A percentile compares a stretch with the other conserved stretches of the same genome.
These are phyloP conservation scores for Geopemphigus sp. DNA, from an alignment of 1,140 invertebrate genomes.

Conservation along the genomic window DNA sequence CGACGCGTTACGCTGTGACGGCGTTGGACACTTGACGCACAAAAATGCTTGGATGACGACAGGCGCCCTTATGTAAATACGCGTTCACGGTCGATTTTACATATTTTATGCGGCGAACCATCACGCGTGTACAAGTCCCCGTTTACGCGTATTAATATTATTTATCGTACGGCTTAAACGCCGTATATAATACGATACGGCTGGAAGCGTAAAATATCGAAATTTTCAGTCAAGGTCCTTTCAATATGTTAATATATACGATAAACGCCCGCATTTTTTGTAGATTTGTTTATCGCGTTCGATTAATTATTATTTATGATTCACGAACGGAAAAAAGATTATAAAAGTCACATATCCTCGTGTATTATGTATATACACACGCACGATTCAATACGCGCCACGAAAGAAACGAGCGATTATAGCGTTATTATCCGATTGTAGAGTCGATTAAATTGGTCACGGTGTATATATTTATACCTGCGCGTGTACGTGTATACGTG, in stretches of 20 bases:
- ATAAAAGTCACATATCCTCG: too few relatives aligned
- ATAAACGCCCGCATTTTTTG: not conserved
- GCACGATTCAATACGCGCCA: not conserved
- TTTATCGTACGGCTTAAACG: not conserved
- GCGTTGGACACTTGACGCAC: too few relatives aligned
- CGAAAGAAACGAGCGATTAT: not conserved
- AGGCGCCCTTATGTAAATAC: not conserved
- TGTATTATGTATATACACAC: too few relatives aligned
- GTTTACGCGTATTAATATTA: not conserved
- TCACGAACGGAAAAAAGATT: constrained; percentile 2
- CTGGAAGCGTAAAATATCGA: not conserved
- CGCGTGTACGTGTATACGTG: not conserved
- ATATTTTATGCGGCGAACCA: not conserved
- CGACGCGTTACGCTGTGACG: too few relatives aligned
- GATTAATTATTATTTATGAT: constrained; percentile 28
- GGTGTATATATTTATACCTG: not conserved
- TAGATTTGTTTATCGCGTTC: too few relatives aligned
- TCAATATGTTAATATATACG: not conserved
- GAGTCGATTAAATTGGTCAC: not conserved
- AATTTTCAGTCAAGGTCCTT: not conserved
- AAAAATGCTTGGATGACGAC: not conserved
- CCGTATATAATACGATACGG: not conserved
- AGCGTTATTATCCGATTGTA: not conserved
- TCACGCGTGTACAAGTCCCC: not conserved
- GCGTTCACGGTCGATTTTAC: not conserved